These are phyloP conservation scores for Phoronis australis DNA, from an alignment of 2,888 invertebrate species.

Conservation along the genomic window DNA sequence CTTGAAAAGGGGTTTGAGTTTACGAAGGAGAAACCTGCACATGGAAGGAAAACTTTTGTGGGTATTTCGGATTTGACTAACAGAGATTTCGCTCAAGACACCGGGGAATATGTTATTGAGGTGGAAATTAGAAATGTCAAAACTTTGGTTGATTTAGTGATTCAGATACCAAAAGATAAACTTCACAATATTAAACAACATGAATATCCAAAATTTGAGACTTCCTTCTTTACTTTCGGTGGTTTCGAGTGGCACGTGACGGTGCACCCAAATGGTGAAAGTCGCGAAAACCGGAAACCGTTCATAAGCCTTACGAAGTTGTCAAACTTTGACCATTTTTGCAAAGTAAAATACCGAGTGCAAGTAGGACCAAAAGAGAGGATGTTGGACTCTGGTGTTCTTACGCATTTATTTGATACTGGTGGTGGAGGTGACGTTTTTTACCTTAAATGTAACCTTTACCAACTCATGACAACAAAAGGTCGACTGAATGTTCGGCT, in stretches of 20 bases:
- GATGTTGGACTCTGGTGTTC: background rate
- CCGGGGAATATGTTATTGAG: slow-evolving; percentile 75
- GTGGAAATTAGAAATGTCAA: slow-evolving; percentile 70
- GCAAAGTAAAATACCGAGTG: slow-evolving; percentile 66
- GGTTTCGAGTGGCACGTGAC: slow-evolving; percentile 75
- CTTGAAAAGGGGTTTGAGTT: slow-evolving; percentile 68
- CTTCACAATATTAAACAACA: slow-evolving; percentile 19
- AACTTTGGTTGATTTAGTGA: slow-evolving; percentile 70
- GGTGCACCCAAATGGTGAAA: slow-evolving; percentile 41
- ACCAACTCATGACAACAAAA: slow-evolving; percentile 28
- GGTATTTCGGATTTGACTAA: slow-evolving; percentile 40
- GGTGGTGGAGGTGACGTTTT: background rate
- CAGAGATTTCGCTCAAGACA: slow-evolving; percentile 71
- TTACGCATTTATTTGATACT: background rate
- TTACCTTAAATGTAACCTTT: slow-evolving; percentile 10
- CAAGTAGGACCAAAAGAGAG: slow-evolving; percentile 45
- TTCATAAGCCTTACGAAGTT: slow-evolving; percentile 61
- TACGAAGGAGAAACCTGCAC: slow-evolving; percentile 38
- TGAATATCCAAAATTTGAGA: slow-evolving; percentile 56
- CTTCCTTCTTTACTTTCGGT: slow-evolving; percentile 71
- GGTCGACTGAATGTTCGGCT: slow-evolving; percentile 62
- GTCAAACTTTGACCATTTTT: slow-evolving; percentile 76
- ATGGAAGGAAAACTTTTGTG: slow-evolving; percentile 45
- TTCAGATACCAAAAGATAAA: slow-evolving; percentile 58
- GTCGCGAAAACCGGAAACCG: slow-evolving; percentile 40